Base-by-base conservation (phyloP, 2,888 invertebrate species). In the Pristionchus mayeri region DNA sequence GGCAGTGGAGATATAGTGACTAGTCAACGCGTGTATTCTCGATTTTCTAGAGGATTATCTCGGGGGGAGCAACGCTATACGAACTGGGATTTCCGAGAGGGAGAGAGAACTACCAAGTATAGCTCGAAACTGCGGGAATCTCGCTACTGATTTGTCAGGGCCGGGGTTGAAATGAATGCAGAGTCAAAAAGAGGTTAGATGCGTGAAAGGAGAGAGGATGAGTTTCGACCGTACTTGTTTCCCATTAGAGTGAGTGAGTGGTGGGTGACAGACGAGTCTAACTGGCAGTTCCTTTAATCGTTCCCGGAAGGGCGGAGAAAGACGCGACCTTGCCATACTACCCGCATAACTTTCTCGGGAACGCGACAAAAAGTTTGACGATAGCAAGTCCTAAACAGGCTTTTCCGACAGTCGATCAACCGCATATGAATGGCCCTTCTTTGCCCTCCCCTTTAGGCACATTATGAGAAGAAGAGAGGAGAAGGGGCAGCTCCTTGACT, bases 381-480 rank as follows among this genome's bases (percentile, higher is more conserved):
- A 9, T n/a, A 13, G 67, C 11, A 7, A 11, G 71, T 37, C 7
- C 27, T 13, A 24, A 71, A 71, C 71, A 71, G 71, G 71, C 71
- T 44, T n/a, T n/a, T 9, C 40, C 2, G 63, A 34, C 44, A 71
- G 71, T 71, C 4, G 40, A 71, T 71, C 44, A 13, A 40, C 37
- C 24, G n/a, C n/a, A 40, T 71, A 71, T 71, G 71, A 71, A 71
- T 71, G 40, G 71, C 40, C 63, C 63, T 63, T 63, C 63, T 63
- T 60, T 54, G 54, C 57, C 57, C 57, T 27, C 57, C 30, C 67
- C n/a, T n/a, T 44, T 40, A 40, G 71, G 13, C 7, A 44, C 44
- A 71, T 71, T 44, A 71, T 44, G 71, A 71, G 40, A 40, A 44
- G 44, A 44, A 44, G 44, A 71, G 44, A 24, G 67, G 71, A 71